Conservation (phyloP, 1,140 invertebrate species). For the Ostrea denselamellosa region DNA sequence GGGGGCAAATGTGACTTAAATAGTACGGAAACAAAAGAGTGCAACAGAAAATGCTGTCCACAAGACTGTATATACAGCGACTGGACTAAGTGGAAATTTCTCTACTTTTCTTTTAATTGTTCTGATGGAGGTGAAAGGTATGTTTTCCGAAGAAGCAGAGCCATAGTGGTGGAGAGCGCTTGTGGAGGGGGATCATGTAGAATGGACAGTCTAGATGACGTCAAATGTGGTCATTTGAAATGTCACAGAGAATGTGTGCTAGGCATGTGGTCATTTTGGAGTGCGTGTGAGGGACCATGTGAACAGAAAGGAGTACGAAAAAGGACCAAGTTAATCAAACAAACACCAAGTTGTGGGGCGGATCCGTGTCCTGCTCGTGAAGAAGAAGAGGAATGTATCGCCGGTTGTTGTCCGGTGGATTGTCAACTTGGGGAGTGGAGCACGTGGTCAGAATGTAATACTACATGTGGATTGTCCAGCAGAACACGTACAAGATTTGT, state of each 20-base stretch:
- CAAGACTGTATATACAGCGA: conserved; percentile 52
- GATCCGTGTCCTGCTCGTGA: conserved; percentile 48
- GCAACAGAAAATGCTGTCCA: conserved; percentile 61
- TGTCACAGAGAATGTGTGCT: conserved; percentile 63
- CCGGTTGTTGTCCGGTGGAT: conserved; percentile 59
- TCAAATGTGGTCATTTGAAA: conserved; percentile 55
- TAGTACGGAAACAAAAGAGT: conserved; percentile 46
- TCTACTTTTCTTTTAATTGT: conserved; percentile 35
- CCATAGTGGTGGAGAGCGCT: neutral
- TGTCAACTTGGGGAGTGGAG: conserved; percentile 64
- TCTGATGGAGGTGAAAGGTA: conserved; percentile 37
- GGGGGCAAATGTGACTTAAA: conserved; percentile 53
- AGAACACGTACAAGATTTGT: conserved; percentile 62
- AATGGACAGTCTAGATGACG: neutral
- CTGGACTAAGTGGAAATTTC: conserved; percentile 57
- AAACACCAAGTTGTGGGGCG: conserved; percentile 58
- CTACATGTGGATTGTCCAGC: conserved; percentile 57
- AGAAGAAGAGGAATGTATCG: conserved; percentile 52
- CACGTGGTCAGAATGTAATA: conserved; percentile 59
- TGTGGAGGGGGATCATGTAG: conserved; percentile 62
- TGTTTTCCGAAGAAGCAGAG: conserved; percentile 50
- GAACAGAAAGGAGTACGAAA: conserved; percentile 59
- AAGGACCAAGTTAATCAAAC: conserved; percentile 47
- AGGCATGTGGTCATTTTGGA: conserved; percentile 61
- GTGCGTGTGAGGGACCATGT: conserved; percentile 58